These are phyloP conservation scores for Callosobruchus maculatus DNA, from an alignment of 2,888 invertebrate species.

Conservation along the genomic window DNA sequence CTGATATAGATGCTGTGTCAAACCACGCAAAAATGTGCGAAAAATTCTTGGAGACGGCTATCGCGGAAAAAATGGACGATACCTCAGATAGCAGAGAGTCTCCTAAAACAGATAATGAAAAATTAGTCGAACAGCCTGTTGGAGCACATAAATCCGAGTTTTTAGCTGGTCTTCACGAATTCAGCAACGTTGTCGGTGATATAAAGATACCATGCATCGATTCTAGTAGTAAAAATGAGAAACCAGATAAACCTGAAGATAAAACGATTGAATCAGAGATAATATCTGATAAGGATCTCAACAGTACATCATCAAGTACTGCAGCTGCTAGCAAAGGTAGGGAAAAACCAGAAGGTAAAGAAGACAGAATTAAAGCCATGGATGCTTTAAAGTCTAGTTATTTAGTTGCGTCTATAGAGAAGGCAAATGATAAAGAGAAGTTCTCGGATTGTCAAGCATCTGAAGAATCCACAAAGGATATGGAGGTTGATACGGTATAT, in stretches of 20 bases:
- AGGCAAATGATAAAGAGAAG: background rate
- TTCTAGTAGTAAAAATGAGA: background rate
- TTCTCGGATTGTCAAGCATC: background rate
- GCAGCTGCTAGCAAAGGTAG: background rate
- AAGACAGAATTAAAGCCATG: background rate
- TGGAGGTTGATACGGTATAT: background rate
- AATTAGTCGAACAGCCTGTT: conserved; percentile 30
- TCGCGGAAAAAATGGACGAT: conserved; percentile 39
- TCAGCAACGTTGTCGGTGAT: background rate
- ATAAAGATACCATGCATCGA: conserved; percentile 6
- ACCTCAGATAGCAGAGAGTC: conserved; percentile 36
- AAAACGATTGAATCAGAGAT: background rate
- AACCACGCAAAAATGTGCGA: conserved; percentile 52
- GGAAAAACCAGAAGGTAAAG: background rate
- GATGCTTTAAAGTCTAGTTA: background rate
- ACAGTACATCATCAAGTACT: background rate
- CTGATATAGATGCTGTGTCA: conserved; percentile 49
- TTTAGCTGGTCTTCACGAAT: conserved; percentile 42
- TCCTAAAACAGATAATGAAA: conserved; percentile 17
- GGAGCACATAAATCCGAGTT: conserved; percentile 42
- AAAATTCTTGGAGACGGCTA: conserved; percentile 42
- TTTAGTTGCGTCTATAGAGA: background rate
- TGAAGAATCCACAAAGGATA: background rate
- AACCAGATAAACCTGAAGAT: background rate
- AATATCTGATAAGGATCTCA: background rate